These are phyloP conservation scores for Magallana nippona DNA, from an alignment of 2,888 invertebrate genomes.

Conservation along the genomic window DNA sequence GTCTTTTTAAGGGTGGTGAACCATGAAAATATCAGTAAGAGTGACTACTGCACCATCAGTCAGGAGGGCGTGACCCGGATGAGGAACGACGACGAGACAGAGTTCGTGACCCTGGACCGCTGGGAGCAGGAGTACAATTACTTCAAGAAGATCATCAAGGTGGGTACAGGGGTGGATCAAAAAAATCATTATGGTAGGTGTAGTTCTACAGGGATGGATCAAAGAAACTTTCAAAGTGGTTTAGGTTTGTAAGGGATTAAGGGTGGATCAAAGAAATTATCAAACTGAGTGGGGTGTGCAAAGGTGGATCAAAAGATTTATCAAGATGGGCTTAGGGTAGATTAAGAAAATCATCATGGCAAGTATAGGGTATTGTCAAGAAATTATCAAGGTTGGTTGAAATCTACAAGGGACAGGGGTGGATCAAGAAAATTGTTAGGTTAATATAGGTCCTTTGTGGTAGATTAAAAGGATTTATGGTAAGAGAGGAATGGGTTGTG, in stretches of 20 bases:
- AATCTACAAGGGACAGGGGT: no score
- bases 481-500: no score
- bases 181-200: slow-evolving; percentile 84
- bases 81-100: slow-evolving; percentile 84
- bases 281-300: background rate
- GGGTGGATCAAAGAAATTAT: background rate
- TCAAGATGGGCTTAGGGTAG: no score
- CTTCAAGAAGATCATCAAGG: slow-evolving; percentile 88
- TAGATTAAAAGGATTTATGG: no score
- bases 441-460: no score
- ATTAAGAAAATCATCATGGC: no score
- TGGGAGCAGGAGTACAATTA: slow-evolving; percentile 92
- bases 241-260: background rate
- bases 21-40: slow-evolving; percentile 86
- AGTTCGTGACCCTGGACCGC: slow-evolving; percentile 87
- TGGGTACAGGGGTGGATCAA: slow-evolving; percentile 72
- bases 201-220: background rate
- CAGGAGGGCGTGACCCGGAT: slow-evolving; percentile 89
- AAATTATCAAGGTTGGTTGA: no score
- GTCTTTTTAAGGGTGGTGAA: slow-evolving; percentile 85
- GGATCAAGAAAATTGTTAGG: no score
- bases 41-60: slow-evolving; percentile 90
- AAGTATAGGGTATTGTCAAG: no score
- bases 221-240: background rate
- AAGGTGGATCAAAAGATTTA: background rate